Evolutionary conservation across 1,140 invertebrate genomes (phyloP), one percentile per base, ranked within the genome.

Genomic region (Pogonomyrmex barbatus): DNA sequence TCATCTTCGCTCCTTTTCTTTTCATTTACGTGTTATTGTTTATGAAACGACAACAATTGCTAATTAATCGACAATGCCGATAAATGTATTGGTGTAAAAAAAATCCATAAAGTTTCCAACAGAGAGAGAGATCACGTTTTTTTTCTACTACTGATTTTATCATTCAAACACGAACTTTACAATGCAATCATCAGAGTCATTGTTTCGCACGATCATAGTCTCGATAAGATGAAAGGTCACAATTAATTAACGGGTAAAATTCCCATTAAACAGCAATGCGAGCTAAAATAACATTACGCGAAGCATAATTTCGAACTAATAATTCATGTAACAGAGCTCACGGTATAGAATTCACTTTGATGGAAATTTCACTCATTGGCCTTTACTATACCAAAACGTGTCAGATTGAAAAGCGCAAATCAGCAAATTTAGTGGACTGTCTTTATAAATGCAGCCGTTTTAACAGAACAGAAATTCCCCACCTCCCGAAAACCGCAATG

Each of bases 271-370:
- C 30, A 47, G 56, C 9, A 63, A 70, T 30, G 39, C 75, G 17
- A 62, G 33, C 5, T 58, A 10, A 56, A 56, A 45, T 45, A 68
- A 67, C 68, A 81, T 81, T 45, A 70, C 12, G 5, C 24, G 14
- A n/a, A 45, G 14, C 33, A 56, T 71, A 54, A 81, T 81, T 71
- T 56, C 50, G 4, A 71, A 45, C 24, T 71, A 81, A 79, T 67
- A 67, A 81, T 71, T 54, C 50, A 33, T 12, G n/a, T 68, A 81
- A 54, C 63, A 54, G 42, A n/a, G 39, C 47, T 54, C 17, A 67
- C 39, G 24, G 24, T 33, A 12, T 30, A 60, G 39, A 33, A 36
- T 12, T 73, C 54, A 36, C 14, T 83, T 75, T 60, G 45, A 75
- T 39, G 12, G n/a, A 39, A 73, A 75, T 83, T 83, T 50, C 30